These are phyloP conservation scores for Lemur catta DNA, from an alignment of 2,797 vertebrate genomes.

Conservation along the genomic window DNA sequence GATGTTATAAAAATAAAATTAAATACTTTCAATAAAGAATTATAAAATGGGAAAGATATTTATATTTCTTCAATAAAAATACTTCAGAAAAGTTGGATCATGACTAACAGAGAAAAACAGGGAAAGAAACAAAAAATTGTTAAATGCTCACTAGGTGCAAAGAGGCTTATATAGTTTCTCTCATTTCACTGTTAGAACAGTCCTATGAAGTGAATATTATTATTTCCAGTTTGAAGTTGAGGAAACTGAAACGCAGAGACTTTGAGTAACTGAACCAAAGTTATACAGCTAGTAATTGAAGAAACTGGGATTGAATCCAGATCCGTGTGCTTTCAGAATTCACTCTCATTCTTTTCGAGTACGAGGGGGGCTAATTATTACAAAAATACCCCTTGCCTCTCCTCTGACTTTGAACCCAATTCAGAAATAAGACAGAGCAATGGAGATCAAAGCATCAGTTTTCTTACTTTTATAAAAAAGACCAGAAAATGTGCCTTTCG, in stretches of 20 bases:
- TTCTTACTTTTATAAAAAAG: neutral
- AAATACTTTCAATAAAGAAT: neutral
- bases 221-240: neutral
- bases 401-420: neutral
- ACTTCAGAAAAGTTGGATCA: neutral
- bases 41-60: neutral
- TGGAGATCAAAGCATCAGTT: neutral
- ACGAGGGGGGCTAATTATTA: neutral
- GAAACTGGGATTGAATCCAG: neutral
- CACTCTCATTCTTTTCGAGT: neutral
- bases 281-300: neutral
- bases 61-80: slow-evolving; percentile 17
- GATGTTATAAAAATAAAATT: neutral
- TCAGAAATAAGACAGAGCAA: neutral
- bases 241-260: neutral
- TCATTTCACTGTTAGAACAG: neutral
- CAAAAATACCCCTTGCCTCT: neutral
- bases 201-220: neutral
- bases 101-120: neutral
- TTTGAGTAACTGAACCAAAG: neutral
- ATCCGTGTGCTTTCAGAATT: neutral
- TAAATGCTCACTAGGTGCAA: neutral
- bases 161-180: neutral
- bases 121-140: neutral
- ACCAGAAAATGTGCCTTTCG: neutral